These are phyloP conservation scores for Morus bassanus DNA, from an alignment of 2,797 vertebrate species.

Conservation along the genomic window DNA sequence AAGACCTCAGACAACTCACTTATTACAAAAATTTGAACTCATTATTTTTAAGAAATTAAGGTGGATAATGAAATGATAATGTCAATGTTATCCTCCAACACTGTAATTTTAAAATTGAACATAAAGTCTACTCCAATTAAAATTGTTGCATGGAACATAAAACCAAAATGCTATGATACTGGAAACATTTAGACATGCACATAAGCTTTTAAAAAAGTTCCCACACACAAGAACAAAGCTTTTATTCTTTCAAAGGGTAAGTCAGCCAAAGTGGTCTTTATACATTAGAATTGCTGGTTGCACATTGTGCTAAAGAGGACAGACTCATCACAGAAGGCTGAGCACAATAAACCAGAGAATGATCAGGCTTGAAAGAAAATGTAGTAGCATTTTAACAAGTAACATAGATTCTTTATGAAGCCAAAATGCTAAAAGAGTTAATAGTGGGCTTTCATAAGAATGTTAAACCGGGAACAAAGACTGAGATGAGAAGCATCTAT, in stretches of 20 bases:
- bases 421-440: slow-evolving; percentile 22
- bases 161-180: slow-evolving; percentile 2
- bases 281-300: background rate
- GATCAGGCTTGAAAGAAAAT: background rate
- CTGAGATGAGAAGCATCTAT: background rate
- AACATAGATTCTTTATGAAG: background rate
- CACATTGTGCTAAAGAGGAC: background rate
- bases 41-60: slow-evolving; percentile 31
- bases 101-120: slow-evolving; percentile 5
- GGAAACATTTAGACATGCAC: slow-evolving; percentile 33
- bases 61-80: slow-evolving; percentile 13
- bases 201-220: slow-evolving; percentile 32
- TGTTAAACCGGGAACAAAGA: background rate
- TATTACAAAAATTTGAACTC: background rate
- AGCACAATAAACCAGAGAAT: slow-evolving; percentile 13
- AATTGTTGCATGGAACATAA: slow-evolving; percentile 37
- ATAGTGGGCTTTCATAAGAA: background rate
- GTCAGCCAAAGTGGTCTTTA: slow-evolving; percentile 49
- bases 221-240: slow-evolving; percentile 38
- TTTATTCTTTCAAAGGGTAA: slow-evolving; percentile 43
- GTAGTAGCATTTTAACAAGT: background rate
- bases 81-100: background rate
- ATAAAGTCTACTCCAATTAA: slow-evolving; percentile 36
- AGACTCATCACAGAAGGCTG: background rate
- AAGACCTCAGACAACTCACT: background rate